These are phyloP conservation scores for Cerastis rubricosa DNA, from an alignment of 2,888 invertebrate genomes.

Conservation along the genomic window DNA sequence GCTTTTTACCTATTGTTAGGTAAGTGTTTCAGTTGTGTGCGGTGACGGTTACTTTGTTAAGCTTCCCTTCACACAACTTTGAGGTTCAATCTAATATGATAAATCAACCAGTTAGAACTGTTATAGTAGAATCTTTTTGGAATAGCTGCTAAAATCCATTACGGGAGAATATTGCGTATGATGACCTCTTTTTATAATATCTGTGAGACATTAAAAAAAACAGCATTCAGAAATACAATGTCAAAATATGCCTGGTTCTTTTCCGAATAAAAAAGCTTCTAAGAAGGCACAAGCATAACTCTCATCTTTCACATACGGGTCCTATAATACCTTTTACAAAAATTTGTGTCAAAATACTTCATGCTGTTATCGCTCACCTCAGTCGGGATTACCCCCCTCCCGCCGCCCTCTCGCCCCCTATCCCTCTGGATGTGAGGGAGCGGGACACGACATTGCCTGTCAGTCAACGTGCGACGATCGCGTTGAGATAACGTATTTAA, in stretches of 20 bases:
- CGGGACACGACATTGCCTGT: slow-evolving; percentile 73
- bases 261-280: neutral
- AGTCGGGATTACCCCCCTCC: slow-evolving; percentile 73
- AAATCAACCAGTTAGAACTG: neutral
- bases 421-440: slow-evolving; percentile 81
- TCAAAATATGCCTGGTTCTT: no score
- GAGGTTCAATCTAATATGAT: neutral
- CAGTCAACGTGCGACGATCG: slow-evolving; percentile 81
- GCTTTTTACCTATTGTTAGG: neutral
- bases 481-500: slow-evolving; percentile 73
- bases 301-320: slow-evolving; percentile 22
- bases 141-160: slow-evolving; percentile 2
- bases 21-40: neutral
- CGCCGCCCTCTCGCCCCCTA: slow-evolving; percentile 71
- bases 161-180: neutral
- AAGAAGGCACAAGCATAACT: slow-evolving; percentile 21
- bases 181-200: slow-evolving; percentile 17
- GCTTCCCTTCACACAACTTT: neutral
- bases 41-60: neutral
- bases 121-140: slow-evolving; percentile 3
- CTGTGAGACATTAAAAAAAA: neutral
- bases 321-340: slow-evolving; percentile 50
- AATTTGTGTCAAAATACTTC: slow-evolving; percentile 60
- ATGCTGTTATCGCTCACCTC: slow-evolving; percentile 70
- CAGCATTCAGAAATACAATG: neutral